Evolutionary conservation across 2,888 invertebrate genomes (phyloP), one percentile per base, ranked within the genome.

Genomic region (Sinodicranocentrus sp.): DNA sequence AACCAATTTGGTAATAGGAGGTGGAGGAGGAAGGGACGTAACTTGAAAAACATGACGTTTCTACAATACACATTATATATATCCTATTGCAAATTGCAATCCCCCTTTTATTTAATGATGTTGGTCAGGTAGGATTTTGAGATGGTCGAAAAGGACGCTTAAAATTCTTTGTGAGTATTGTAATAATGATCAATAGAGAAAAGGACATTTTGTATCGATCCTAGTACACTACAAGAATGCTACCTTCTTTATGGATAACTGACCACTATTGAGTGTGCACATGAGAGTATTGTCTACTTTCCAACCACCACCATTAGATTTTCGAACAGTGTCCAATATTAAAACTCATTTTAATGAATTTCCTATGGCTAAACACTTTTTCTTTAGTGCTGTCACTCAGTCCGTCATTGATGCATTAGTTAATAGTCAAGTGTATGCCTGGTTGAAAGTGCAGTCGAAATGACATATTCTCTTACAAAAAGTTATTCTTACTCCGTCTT

Each of bases 91-190:
- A 5, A 1, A 19, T 57, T 57, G 15, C 25, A 57, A 25, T 57
- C 28, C 23, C 19, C 54, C 19, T 23, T 13, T 71, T 19, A 3
- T 10, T 19, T 67, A n/a, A 19, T 65, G 23, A 75, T 68, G 57
- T 65, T 77, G 77, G 59, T 77, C 76, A 76, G 68, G 77, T 77
- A 67, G 39, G 25, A 68, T 57, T 76, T 43, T 72, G 17, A 33
- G 43, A 21, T 25, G 23, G 54, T 28, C 17, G 59, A 72, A 57
- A 72, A 57, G 39, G 33, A 59, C 59, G 23, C 33, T 59, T 72
- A 21, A 25, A 57, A 8, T 57, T 6, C 59, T 59, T 59, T 72
- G 19, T 59, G 13, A 0, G 8, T 13, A 19, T 54, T 70, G 39
- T 39, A 39, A 15, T 17, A 70, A 54, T 70, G 52, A 54, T 70